Evolutionary conservation across 2,797 vertebrate species (phyloP).

Genomic region (Oreonectes daqikongensis): DNA sequence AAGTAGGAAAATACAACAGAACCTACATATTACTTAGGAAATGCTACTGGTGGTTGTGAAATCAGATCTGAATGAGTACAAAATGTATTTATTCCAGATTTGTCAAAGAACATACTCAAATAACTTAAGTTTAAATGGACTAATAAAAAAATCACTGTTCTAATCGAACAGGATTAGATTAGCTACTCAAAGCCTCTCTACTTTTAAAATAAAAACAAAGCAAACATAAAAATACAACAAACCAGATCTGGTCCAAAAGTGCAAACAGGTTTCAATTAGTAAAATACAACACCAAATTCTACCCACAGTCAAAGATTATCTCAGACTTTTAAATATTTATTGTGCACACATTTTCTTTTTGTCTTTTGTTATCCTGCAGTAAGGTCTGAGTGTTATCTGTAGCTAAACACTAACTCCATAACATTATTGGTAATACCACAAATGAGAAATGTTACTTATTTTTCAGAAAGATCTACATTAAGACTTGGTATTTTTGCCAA

Average conservation of each 20-base stretch:
- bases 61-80: slow-evolving; percentile 5
- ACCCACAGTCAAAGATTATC: slow-evolving; percentile 13
- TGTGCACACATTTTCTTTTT: neutral
- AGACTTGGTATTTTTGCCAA: neutral
- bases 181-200: slow-evolving; percentile 15
- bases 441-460: slow-evolving; percentile 10
- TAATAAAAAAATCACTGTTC: slow-evolving; percentile 4
- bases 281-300: slow-evolving; percentile 4
- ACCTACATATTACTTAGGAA: neutral
- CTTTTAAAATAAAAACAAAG: slow-evolving; percentile 46
- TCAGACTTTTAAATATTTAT: slow-evolving; percentile 12
- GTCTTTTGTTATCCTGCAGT: neutral
- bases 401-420: neutral
- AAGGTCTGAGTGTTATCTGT: neutral
- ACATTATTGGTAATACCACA: neutral
- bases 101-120: slow-evolving; percentile 12
- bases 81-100: slow-evolving; percentile 15
- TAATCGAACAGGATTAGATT: slow-evolving; percentile 13
- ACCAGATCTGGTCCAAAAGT: slow-evolving; percentile 73
- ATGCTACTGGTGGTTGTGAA: neutral
- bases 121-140: slow-evolving; percentile 24
- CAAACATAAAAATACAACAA: slow-evolving; percentile 63
- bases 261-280: slow-evolving; percentile 62
- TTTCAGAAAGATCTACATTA: neutral
- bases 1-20: slow-evolving; percentile 21